Base-by-base conservation (phyloP, 2,888 invertebrate genomes). In the Loripinus fragilis region DNA sequence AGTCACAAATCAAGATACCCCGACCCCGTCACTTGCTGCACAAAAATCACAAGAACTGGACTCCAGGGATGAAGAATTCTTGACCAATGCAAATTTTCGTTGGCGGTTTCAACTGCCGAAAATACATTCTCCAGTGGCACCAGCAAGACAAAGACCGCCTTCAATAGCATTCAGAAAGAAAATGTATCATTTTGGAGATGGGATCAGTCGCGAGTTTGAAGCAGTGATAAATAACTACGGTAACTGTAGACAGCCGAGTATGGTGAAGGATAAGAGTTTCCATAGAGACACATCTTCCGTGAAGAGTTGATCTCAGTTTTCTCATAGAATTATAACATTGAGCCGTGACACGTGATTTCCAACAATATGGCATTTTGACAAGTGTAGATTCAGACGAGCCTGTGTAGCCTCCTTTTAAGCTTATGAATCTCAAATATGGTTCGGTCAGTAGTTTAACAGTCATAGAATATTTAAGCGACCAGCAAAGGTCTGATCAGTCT, bases 161-260 rank as follows among this genome's bases (percentile, higher is more conserved):
- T 28, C 69, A 2, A 28, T 70, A 28, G 67, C 75, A 5, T 84
- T 84, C 50, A 66, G 75, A 69, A 69, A 71, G 50, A 79, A 75
- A 41, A 81, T 81, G 79, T 84, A 81, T 23, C 79, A 81, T 42
- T 80, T 71, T 60, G 84, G 84, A 2, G 76, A 79, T 23, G 81
- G 81, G 23, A 75, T 75, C 7, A 84, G 84, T 71, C 25, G 66
- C 33, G 84, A 84, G 50, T 84, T 84, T 60, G 84, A 81, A 68
- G 73, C 78, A 45, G 81, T 84, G n/a, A 74, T 84, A 12, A 68
- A 71, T 10, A 76, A 69, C n/a, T 84, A 84, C 30, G 84, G 84
- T 7, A 81, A 84, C 48, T 84, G 84, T 42, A 68, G 79, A 48
- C 84, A 84, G 52, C 74, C 55, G 38, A 84, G 84, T 64, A 77